Conservation (phyloP, 2,113 vertebrate genomes). For the Manacus vitellinus region DNA sequence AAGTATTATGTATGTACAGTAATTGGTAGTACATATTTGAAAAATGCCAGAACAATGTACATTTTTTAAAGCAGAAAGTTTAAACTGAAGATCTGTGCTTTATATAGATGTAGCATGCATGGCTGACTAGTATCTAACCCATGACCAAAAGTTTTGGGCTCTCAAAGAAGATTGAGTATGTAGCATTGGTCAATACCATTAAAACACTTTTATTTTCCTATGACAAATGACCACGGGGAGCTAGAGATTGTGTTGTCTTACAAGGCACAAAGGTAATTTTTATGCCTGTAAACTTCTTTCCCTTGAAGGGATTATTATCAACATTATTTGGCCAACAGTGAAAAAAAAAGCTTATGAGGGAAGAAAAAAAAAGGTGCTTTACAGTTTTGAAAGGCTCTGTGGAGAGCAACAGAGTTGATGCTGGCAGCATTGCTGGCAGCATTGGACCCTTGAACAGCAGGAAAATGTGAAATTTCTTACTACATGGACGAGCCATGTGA, state of each 20-base stretch:
- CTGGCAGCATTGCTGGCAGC: slow-evolving; percentile 9
- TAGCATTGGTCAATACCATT: neutral
- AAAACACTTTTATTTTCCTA: slow-evolving; percentile 43
- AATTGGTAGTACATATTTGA: neutral
- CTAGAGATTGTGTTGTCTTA: slow-evolving; percentile 36
- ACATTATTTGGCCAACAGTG: slow-evolving; percentile 35
- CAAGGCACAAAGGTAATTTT: slow-evolving; percentile 52
- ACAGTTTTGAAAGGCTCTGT: neutral
- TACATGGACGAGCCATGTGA: neutral
- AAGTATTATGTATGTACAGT: neutral
- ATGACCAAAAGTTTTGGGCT: neutral
- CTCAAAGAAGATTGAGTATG: slow-evolving; percentile 8
- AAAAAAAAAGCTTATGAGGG: neutral
- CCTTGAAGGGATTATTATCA: slow-evolving; percentile 51
- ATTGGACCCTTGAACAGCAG: neutral
- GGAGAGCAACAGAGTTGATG: neutral
- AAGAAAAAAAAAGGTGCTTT: slow-evolving; percentile 19
- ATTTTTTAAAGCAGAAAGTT: neutral
- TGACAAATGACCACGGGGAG: slow-evolving; percentile 23
- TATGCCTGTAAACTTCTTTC: slow-evolving; percentile 28
- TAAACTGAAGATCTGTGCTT: neutral
- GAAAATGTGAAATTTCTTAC: slow-evolving; percentile 12
- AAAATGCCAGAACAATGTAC: neutral
- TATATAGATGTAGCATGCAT: neutral
- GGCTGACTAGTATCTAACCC: slow-evolving; percentile 1